Evolutionary conservation across 2,888 invertebrate genomes (phyloP), one percentile per base, ranked within the genome.

Genomic region (Bhutanitis thaidina): DNA sequence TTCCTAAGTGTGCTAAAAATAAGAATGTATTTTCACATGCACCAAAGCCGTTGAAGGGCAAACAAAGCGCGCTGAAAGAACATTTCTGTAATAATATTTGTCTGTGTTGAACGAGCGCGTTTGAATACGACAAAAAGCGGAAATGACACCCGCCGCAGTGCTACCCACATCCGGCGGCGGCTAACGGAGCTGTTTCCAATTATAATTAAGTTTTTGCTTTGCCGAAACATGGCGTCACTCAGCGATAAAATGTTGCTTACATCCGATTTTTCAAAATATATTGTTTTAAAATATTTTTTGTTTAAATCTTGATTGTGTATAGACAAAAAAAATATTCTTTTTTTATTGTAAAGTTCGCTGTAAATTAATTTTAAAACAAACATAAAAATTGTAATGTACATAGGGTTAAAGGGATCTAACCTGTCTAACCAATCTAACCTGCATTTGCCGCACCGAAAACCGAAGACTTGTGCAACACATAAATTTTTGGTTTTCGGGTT

Each of bases 181-280:
- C 43, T 45, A 55, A 54, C 53, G 48, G 56, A 53, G 57, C 58
- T 57, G 60, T 65, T 69, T 64, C 67, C 66, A 69, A 67, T 69
- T 60, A 68, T 74, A 75, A 77, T 77, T 77, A 74, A 70, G 70
- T 72, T 74, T 72, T 71, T 69, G 66, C 63, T 56, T 37, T 53
- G 53, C 61, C 62, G 52, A 62, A 71, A 64, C 53, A 40, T 43
- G 35, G 43, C 48, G 57, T 25, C 12, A 25, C 16, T 34, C 8
- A 10, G 20, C 20, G 16, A 13, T 43, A 36, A 30, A 30, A 30
- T 27, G 48, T 35, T 12, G 10, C 1, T 27, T 7, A 7, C 27
- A 27, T 8, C 7, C 27, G 27, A 7, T 8, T 27, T 27, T 7
- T 5, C 8, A 7, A 27, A 20, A 20, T 20, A 20, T n/a, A n/a